Evolutionary conservation across 2,113 vertebrate species (phyloP).

Genomic region (Scomber colias): DNA sequence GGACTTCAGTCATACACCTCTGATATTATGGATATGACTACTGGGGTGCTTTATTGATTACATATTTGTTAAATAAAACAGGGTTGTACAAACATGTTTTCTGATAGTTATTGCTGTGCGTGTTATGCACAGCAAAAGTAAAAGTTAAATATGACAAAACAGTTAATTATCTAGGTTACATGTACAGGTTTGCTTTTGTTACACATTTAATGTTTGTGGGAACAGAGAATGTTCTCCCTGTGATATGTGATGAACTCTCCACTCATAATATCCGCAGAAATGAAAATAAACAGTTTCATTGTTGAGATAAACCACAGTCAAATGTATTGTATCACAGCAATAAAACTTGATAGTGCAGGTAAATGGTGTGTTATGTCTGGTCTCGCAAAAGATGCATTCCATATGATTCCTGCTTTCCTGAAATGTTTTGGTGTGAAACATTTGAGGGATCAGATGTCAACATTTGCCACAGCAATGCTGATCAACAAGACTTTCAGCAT

Average conservation of each 20-base stretch:
- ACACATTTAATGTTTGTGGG: background rate
- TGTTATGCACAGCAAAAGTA: background rate
- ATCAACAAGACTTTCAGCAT: conserved; percentile 42
- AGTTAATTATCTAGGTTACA: background rate
- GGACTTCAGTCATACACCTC: background rate
- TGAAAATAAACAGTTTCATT: background rate
- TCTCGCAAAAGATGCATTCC: background rate
- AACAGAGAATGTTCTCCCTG: background rate
- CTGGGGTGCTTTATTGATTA: background rate
- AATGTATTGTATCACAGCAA: background rate
- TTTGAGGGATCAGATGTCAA: conserved; percentile 17
- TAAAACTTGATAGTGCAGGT: background rate
- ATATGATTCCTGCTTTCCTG: background rate
- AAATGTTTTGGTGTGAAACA: conserved; percentile 50
- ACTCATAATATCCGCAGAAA: too few relatives aligned
- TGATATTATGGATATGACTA: background rate
- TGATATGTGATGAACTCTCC: background rate
- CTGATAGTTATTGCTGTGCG: background rate
- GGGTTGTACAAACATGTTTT: background rate
- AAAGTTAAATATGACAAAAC: background rate
- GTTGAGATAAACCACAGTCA: background rate
- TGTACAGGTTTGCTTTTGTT: background rate
- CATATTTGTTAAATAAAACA: background rate
- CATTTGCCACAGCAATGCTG: conserved; percentile 47
- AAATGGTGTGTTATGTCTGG: background rate